Percentiles rank a stretch among this genome's conserved stretches.
These are phyloP conservation scores for Gymnothorax reevesii DNA, from an alignment of 2,797 vertebrate species.

Conservation along the genomic window DNA sequence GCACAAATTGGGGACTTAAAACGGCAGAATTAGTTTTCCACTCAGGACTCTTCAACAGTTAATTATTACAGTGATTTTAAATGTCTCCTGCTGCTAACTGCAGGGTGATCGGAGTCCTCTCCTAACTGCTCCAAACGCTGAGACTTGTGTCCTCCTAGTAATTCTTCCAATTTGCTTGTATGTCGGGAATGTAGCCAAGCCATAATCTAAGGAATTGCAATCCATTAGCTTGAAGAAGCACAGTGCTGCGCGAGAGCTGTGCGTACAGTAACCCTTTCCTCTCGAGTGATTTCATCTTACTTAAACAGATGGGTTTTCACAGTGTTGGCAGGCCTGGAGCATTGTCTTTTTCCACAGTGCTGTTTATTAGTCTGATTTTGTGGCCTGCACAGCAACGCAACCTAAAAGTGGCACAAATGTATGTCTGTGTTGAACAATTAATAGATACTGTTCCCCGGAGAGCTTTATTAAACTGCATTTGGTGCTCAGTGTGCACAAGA, in stretches of 20 bases:
- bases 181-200: conserved; percentile 77
- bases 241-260: conserved; percentile 53
- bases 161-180: conserved; percentile 79
- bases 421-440: neutral
- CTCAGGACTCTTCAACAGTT: conserved; percentile 35
- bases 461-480: conserved; percentile 5
- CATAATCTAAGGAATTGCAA: conserved; percentile 81
- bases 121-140: conserved; percentile 71
- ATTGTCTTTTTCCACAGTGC: neutral
- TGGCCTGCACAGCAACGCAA: neutral
- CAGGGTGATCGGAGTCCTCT: conserved; percentile 19
- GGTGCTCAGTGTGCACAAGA: neutral
- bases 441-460: neutral
- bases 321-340: neutral
- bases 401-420: neutral
- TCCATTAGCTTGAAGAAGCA: conserved; percentile 79
- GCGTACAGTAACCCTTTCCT: conserved; percentile 32
- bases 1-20: conserved; percentile 24
- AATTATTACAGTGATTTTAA: conserved; percentile 43
- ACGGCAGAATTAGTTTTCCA: neutral
- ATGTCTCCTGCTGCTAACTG: conserved; percentile 32
- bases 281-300: conserved; percentile 3
- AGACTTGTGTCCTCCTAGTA: conserved; percentile 72
- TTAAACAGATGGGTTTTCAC: conserved; percentile 1
- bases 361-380: conserved; percentile 3